Evolutionary conservation across 2,113 vertebrate species (phyloP).

Genomic region (Nerophis ophidion): DNA sequence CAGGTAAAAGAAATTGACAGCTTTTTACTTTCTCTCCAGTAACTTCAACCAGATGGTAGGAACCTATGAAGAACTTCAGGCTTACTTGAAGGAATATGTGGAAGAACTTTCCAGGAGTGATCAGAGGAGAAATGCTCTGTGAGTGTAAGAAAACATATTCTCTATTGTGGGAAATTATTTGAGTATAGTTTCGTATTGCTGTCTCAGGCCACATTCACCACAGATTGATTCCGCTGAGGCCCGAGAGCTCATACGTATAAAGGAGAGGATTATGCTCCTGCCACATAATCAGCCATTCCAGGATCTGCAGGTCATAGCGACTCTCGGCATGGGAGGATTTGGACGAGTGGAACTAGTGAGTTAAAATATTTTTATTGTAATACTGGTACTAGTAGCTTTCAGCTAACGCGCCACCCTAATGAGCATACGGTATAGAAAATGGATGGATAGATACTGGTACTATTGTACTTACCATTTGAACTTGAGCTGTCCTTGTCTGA

Average conservation of each 20-base stretch:
- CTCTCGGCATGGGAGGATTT: conserved; percentile 90
- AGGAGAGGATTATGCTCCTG: conserved; percentile 77
- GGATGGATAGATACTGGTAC: no score
- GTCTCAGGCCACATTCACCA: conserved; percentile 55
- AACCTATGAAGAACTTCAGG: conserved; percentile 88
- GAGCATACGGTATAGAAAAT: no score
- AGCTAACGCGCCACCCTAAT: no score
- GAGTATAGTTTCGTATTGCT: background rate
- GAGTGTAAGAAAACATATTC: conserved; percentile 25
- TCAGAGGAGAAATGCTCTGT: conserved; percentile 78
- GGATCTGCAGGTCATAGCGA: conserved; percentile 82
- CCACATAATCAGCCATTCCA: conserved; percentile 75
- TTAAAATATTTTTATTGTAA: background rate
- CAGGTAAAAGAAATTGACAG: no score
- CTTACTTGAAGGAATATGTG: conserved; percentile 84
- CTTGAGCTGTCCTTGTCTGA: no score
- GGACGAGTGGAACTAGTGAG: conserved; percentile 95
- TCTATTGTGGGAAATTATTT: no score
- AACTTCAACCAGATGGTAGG: conserved; percentile 92
- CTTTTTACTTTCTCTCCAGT: conserved; percentile 49
- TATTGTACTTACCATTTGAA: no score
- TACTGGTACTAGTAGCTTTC: background rate
- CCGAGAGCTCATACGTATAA: conserved; percentile 68
- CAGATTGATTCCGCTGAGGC: conserved; percentile 43
- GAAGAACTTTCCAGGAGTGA: conserved; percentile 80